Conservation (phyloP, 2,113 vertebrate species). For the Sorex fumeus region DNA sequence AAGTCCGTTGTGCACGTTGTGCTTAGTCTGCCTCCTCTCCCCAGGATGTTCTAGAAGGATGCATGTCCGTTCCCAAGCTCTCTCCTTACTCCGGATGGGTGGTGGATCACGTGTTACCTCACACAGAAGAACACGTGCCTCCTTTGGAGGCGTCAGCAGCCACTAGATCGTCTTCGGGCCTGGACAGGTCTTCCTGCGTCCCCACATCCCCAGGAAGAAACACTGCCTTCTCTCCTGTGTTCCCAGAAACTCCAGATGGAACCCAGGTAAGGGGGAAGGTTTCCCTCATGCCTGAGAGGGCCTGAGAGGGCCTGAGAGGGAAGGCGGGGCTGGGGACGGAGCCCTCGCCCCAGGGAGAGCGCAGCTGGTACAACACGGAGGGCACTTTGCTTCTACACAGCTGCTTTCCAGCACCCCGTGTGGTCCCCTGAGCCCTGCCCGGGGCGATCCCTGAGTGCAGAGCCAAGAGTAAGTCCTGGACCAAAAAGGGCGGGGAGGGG, state of each 20-base stretch:
- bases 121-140: not conserved
- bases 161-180: not conserved
- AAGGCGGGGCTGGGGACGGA: too few species aligned
- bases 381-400: too few species aligned
- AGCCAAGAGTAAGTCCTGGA: too few species aligned
- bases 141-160: not conserved
- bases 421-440: too few species aligned
- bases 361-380: too few species aligned
- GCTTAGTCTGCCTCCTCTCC: conserved; percentile 10
- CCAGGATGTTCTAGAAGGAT: conserved; percentile 87
- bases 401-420: too few species aligned
- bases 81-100: conserved; percentile 88
- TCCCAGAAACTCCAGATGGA: conserved; percentile 47
- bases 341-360: too few species aligned
- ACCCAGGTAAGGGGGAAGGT: conserved; percentile 71
- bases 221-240: not conserved
- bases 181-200: not conserved
- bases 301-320: too few species aligned
- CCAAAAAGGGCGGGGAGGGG: too few species aligned
- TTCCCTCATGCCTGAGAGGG: too few species aligned
- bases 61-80: conserved; percentile 81
- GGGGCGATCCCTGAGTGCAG: too few species aligned
- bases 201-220: conserved; percentile 41
- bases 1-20: not conserved
- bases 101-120: conserved; percentile 83